phyloP scores from a whole-genome alignment of 2,797 vertebrate species.

The Acanthopagrus latus region DNA sequence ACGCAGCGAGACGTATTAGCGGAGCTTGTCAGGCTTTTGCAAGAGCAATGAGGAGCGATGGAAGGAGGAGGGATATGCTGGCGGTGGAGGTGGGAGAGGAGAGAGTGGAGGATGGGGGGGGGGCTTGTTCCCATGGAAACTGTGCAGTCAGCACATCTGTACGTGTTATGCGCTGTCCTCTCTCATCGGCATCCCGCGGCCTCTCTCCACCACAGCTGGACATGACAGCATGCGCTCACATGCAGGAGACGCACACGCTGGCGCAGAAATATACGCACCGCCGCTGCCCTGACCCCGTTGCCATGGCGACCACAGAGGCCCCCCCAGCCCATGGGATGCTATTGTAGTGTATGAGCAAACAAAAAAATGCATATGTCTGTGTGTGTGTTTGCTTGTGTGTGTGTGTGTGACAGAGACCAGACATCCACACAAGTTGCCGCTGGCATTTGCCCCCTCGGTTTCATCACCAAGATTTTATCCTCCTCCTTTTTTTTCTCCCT shows the following conservation, averaged over 20 bases:
- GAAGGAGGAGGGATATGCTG: constrained; percentile 53
- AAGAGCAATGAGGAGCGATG: constrained; percentile 60
- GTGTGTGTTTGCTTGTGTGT: constrained; percentile 7
- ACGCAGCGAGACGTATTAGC: constrained; percentile 62
- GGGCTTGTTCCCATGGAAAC: constrained; percentile 87
- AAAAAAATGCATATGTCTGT: constrained; percentile 26
- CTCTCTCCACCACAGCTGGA: constrained; percentile 71
- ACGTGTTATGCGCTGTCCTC: constrained; percentile 77
- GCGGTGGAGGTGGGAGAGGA: not conserved
- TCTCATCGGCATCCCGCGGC: constrained; percentile 75
- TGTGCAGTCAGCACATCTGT: constrained; percentile 89
- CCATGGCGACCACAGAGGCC: constrained; percentile 53
- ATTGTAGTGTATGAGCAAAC: constrained; percentile 26
- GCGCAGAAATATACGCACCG: not conserved
- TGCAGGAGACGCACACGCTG: constrained; percentile 33
- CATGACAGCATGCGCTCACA: constrained; percentile 51
- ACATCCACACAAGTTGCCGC: constrained; percentile 47
- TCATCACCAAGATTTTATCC: constrained; percentile 33
- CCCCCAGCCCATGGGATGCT: constrained; percentile 45
- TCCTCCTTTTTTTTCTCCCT: not conserved
- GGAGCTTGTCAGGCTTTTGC: constrained; percentile 68
- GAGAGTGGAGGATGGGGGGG: not conserved
- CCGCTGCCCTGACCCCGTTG: constrained; percentile 59
- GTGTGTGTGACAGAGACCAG: constrained; percentile 26
- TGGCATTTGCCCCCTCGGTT: constrained; percentile 22